These are phyloP conservation scores for Patiria miniata DNA, from an alignment of 35 echinoderm and acorn worm species.

Conservation along the genomic window DNA sequence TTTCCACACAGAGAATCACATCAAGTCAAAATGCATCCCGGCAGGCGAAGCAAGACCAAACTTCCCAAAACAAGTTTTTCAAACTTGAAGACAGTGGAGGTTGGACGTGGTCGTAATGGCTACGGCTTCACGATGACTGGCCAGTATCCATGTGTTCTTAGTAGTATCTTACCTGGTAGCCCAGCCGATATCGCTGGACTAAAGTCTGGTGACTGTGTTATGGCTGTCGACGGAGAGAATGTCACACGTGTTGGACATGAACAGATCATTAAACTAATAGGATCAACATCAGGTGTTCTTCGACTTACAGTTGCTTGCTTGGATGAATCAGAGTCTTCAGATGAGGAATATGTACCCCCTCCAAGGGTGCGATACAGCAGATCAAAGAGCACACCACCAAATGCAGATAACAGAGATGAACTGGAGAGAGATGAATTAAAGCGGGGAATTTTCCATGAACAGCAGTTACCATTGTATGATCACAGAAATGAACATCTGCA, in stretches of 20 bases:
- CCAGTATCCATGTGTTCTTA: conserved; percentile 86
- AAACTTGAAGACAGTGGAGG: conserved; percentile 97
- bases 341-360: conserved; percentile 76
- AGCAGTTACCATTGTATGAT: conserved; percentile 26
- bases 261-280: conserved; percentile 95
- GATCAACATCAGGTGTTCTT: conserved; percentile 74
- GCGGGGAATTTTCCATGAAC: conserved; percentile 53
- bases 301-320: conserved; percentile 88
- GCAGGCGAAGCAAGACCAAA: conserved; percentile 45
- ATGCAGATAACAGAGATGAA: conserved; percentile 45
- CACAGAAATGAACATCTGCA: neutral
- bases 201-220: conserved; percentile 82
- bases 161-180: conserved; percentile 84
- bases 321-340: conserved; percentile 73
- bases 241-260: conserved; percentile 86
- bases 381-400: conserved; percentile 72
- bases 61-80: conserved; percentile 56
- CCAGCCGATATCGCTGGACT: conserved; percentile 87
- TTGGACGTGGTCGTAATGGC: conserved; percentile 82
- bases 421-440: conserved; percentile 75
- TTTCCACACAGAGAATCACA: neutral
- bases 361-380: conserved; percentile 51
- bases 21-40: conserved; percentile 47
- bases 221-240: conserved; percentile 97
- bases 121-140: conserved; percentile 95